Percentiles rank a stretch among this genome's conserved stretches.
These are phyloP conservation scores for Mercenaria mercenaria DNA, from an alignment of 1,140 invertebrate species.

Conservation along the genomic window DNA sequence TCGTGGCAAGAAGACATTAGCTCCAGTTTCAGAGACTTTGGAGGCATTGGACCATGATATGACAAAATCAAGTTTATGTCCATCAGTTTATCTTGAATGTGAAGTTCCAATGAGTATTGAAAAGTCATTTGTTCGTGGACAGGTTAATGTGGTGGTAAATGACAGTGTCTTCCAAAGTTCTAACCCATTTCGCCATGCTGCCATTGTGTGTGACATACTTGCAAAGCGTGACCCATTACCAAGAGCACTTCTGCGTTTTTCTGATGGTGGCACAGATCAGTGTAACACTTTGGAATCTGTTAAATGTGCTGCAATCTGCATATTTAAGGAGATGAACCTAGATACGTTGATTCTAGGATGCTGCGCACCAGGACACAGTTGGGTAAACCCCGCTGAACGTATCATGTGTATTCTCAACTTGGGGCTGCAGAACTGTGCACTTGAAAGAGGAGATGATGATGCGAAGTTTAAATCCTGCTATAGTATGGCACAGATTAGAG, in stretches of 20 bases:
- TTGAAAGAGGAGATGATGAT: too few relatives aligned
- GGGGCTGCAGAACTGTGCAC: too few relatives aligned
- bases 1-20: slow-evolving; percentile 55
- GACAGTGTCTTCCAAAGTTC: slow-evolving; percentile 46
- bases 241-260: background rate
- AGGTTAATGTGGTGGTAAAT: slow-evolving; percentile 35
- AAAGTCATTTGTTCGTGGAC: slow-evolving; percentile 40
- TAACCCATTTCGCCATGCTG: slow-evolving; percentile 47
- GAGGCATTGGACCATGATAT: slow-evolving; percentile 47
- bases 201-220: background rate
- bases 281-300: too few relatives aligned
- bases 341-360: too few relatives aligned
- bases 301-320: too few relatives aligned
- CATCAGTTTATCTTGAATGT: slow-evolving; percentile 28
- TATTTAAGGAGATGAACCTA: too few relatives aligned
- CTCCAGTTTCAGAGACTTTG: background rate
- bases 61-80: background rate
- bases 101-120: slow-evolving; percentile 21
- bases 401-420: too few relatives aligned
- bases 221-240: background rate
- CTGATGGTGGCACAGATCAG: slow-evolving; percentile 5
- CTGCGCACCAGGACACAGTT: too few relatives aligned
- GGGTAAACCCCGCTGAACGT: background rate
- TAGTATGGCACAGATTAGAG: too few relatives aligned
- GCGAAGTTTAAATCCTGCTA: background rate